Evolutionary conservation across 2,888 invertebrate genomes (phyloP), one percentile per base, ranked within the genome.

Genomic region (Eugnorisma glareosa): DNA sequence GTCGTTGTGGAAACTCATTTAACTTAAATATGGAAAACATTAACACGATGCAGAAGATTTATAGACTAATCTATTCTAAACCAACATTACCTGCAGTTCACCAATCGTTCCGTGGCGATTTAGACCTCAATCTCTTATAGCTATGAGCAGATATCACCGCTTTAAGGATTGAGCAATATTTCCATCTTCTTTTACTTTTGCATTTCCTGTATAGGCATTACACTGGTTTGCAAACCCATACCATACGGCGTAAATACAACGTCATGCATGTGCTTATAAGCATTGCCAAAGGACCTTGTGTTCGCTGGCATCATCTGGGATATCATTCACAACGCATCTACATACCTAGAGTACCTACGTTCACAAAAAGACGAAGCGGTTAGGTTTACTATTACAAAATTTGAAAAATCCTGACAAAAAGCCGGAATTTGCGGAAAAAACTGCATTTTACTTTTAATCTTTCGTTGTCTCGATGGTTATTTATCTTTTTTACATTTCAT

Each of bases 231-330:
- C 57, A 64, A 64, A 40, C 24, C n/a, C 21, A 57, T 18, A 28
- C 18, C 28, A 45, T 21, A 57, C 35, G 13, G n/a, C 28, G 31
- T 57, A 45, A 11, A 1, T 35, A 40, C 11, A 28, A 57, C 15
- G n/a, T 67, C 31, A 57, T 66, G 64, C 48, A 45, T n/a, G 45
- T 70, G 63, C 61, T 15, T 74, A 43, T 63, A 68, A 67, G 10
- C 68, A 51, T 67, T 81, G 79, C 61, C 73, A 67, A 73, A 83
- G 79, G 79, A 63, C 79, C 84, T 67, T 79, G 48, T 40, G 51
- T 66, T 68, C 68, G 48, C 69, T 70, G 45, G 54, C 69, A 74
- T 84, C 57, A 63, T 84, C 61, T 70, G 61, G 48, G 15, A 84
- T 61, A 73, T 84, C 63, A 79, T 57, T 67, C 57, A 79, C 57